Conservation (phyloP, 1,140 invertebrate genomes). For the Drosophila punjabiensis region DNA sequence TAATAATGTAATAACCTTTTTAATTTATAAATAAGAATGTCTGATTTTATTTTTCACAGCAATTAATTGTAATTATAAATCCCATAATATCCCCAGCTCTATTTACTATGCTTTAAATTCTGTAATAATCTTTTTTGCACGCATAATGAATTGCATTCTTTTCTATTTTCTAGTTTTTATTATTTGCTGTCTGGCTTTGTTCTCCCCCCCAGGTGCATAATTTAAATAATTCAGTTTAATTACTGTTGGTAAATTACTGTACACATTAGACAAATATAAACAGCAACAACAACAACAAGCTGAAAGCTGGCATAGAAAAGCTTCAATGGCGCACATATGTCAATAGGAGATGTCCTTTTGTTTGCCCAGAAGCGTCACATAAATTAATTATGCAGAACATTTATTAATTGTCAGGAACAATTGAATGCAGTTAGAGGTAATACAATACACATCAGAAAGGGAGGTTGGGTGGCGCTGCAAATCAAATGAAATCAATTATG, state of each 20-base stretch:
- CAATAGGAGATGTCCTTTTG: slow-evolving; percentile 57
- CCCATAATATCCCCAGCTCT: not conserved
- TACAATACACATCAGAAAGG: slow-evolving; percentile 34
- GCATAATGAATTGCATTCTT: not conserved
- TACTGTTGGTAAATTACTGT: slow-evolving; percentile 65
- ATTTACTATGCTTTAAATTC: not conserved
- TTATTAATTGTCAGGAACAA: slow-evolving; percentile 78
- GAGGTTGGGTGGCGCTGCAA: too few relatives aligned
- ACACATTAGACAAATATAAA: slow-evolving; percentile 58
- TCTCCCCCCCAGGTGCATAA: slow-evolving; percentile 31
- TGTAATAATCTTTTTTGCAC: not conserved
- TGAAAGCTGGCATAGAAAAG: slow-evolving; percentile 21
- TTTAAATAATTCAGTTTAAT: slow-evolving; percentile 68
- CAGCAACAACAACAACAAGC: slow-evolving; percentile 10
- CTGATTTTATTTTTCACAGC: not conserved
- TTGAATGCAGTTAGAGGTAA: slow-evolving; percentile 51
- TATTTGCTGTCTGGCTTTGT: slow-evolving; percentile 13
- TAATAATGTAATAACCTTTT: too few relatives aligned
- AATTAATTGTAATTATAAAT: slow-evolving; percentile 8
- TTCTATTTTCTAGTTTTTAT: slow-evolving; percentile 8
- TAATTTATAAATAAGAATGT: not conserved
- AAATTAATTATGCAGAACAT: slow-evolving; percentile 76
- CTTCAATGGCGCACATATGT: slow-evolving; percentile 32
- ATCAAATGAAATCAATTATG: slow-evolving; percentile 78
- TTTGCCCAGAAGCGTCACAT: slow-evolving; percentile 65